These are phyloP conservation scores for Herminia tarsipennalis DNA, from an alignment of 2,888 invertebrate genomes.

Conservation along the genomic window DNA sequence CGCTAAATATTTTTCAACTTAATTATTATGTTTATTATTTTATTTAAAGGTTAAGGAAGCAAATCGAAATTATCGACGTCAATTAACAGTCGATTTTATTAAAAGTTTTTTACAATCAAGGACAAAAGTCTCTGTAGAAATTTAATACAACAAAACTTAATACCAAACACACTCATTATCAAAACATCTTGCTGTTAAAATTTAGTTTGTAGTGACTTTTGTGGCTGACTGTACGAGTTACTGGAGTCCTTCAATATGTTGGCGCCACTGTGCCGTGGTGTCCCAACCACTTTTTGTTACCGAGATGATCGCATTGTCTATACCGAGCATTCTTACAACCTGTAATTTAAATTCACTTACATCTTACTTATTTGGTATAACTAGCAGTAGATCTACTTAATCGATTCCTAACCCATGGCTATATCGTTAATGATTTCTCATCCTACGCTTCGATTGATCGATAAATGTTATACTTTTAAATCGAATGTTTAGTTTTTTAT, in stretches of 20 bases:
- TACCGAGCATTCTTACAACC: slow-evolving; percentile 31
- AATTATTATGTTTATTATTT: no score
- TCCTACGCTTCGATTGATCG: slow-evolving; percentile 2
- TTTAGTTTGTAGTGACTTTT: no score
- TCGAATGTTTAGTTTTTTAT: slow-evolving; percentile 11
- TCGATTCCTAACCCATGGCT: slow-evolving; percentile 28
- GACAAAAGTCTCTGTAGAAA: no score
- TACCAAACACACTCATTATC: no score
- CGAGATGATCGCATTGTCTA: slow-evolving; percentile 32
- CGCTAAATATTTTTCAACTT: no score
- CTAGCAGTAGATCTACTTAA: slow-evolving; percentile 22
- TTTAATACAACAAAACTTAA: no score
- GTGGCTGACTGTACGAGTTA: no score
- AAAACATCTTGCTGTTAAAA: no score
- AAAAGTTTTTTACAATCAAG: no score
- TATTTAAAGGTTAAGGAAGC: no score
- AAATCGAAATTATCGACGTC: no score
- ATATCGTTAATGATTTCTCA: slow-evolving; percentile 19
- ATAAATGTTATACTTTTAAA: slow-evolving; percentile 14
- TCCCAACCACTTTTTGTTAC: slow-evolving; percentile 39
- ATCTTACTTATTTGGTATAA: slow-evolving; percentile 29
- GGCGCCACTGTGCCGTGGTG: slow-evolving; percentile 35
- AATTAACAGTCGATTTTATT: no score
- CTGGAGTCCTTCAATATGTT: slow-evolving; percentile 27
- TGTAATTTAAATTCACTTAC: slow-evolving; percentile 42